Conservation (phyloP, 2,888 invertebrate species). For the Drosophila kanekoi region DNA sequence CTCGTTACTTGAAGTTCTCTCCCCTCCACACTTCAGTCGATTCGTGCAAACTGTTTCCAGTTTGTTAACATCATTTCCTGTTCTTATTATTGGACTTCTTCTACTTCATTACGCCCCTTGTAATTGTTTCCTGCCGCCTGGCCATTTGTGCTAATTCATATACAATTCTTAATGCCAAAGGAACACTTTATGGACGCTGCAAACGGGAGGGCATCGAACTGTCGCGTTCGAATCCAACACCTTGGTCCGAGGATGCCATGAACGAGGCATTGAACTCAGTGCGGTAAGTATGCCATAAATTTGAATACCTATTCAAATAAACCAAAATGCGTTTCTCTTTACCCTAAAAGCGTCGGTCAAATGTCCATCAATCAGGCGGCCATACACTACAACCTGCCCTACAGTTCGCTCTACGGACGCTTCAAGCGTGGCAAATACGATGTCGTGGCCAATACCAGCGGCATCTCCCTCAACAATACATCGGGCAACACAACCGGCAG, state of each 20-base stretch:
- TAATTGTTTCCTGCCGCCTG: not conserved
- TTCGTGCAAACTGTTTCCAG: not conserved
- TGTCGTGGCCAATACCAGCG: conserved; percentile 84
- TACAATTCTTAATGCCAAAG: conserved; percentile 81
- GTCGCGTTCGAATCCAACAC: conserved; percentile 95
- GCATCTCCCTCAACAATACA: conserved; percentile 82
- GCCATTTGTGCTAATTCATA: conserved; percentile 39
- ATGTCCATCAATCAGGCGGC: conserved; percentile 98
- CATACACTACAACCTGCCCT: conserved; percentile 95
- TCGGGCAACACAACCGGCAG: conserved; percentile 84
- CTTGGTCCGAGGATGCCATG: conserved; percentile 97
- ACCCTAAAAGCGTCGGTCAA: conserved; percentile 90
- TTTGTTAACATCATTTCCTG: not conserved
- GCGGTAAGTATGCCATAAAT: conserved; percentile 86
- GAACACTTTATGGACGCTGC: conserved; percentile 94
- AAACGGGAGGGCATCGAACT: conserved; percentile 95
- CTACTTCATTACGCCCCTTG: not conserved
- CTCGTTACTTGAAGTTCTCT: not conserved
- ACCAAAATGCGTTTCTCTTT: conserved; percentile 27
- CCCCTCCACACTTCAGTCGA: too few relatives aligned
- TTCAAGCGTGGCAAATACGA: conserved; percentile 95
- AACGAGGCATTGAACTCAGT: conserved; percentile 95
- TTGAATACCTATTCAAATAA: not conserved
- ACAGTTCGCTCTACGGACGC: conserved; percentile 94
- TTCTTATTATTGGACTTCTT: not conserved